These are phyloP conservation scores for Drosophila ironensis DNA, from an alignment of 1,140 invertebrate genomes.

Conservation along the genomic window DNA sequence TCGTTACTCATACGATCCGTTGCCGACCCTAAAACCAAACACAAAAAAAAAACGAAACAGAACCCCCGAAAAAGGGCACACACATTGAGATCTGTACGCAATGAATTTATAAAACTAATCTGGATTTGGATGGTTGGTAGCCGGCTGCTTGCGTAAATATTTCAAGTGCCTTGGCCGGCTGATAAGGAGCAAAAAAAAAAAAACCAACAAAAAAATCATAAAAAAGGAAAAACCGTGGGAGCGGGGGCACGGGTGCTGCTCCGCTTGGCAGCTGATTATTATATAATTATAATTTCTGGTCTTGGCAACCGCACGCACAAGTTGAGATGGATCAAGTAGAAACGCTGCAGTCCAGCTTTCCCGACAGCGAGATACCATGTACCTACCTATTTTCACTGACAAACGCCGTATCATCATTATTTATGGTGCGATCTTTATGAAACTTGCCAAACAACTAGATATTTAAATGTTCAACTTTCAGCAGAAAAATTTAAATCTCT, in stretches of 20 bases:
- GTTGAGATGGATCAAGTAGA: too few relatives aligned
- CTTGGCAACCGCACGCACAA: conserved; percentile 44
- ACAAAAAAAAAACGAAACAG: background rate
- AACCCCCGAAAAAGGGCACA: background rate
- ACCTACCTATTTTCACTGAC: too few relatives aligned
- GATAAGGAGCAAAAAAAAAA: conserved; percentile 1
- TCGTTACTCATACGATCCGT: conserved; percentile 55
- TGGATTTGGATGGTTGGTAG: background rate
- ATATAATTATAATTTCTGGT: conserved; percentile 51
- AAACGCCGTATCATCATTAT: too few relatives aligned
- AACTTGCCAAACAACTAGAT: too few relatives aligned
- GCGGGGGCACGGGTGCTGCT: background rate
- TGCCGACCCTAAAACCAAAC: conserved; percentile 28
- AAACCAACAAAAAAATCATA: too few relatives aligned
- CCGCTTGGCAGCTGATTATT: conserved; percentile 33
- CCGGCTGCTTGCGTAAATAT: conserved; percentile 48
- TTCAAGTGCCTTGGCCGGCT: conserved; percentile 26
- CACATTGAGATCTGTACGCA: conserved; percentile 30
- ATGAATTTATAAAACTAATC: conserved; percentile 24
- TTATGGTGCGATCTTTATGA: too few relatives aligned
- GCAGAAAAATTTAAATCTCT: too few relatives aligned
- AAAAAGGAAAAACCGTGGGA: too few relatives aligned
- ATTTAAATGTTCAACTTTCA: too few relatives aligned
- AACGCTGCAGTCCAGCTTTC: too few relatives aligned
- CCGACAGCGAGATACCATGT: too few relatives aligned